Evolutionary conservation across 2,113 vertebrate species (phyloP).

Genomic region (Microtus oregoni): DNA sequence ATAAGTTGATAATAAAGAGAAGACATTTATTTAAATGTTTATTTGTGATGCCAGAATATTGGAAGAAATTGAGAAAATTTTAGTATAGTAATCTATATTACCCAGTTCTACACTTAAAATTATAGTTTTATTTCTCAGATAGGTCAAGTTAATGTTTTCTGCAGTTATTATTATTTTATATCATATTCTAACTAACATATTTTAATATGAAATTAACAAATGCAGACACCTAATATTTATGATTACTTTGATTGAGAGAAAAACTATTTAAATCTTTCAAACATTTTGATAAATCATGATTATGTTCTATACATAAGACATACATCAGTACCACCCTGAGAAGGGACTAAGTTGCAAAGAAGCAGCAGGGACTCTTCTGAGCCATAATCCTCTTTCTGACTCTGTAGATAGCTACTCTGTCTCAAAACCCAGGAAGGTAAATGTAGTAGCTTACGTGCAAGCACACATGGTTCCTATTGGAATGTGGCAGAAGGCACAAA

Average conservation of each 20-base stretch:
- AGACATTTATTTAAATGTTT: background rate
- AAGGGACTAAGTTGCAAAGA: background rate
- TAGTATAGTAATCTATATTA: background rate
- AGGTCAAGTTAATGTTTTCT: background rate
- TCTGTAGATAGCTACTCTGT: background rate
- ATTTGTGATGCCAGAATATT: background rate
- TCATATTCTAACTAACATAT: constrained; percentile 31
- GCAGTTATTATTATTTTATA: background rate
- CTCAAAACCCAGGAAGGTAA: background rate
- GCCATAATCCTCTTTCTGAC: background rate
- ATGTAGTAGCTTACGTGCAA: background rate
- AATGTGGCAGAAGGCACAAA: background rate
- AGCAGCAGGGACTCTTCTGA: background rate
- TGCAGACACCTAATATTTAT: background rate
- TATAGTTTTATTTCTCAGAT: background rate
- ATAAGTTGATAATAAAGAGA: background rate
- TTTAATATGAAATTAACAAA: background rate
- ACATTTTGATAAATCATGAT: background rate
- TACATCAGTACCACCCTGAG: background rate
- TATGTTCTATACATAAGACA: background rate
- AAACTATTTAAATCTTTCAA: background rate
- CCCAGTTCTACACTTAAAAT: background rate
- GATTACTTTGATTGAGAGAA: background rate
- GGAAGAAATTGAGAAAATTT: background rate
- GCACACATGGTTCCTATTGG: background rate